Evolutionary conservation across 1,140 invertebrate genomes (phyloP), one percentile per base, ranked within the genome.

Genomic region (Dinothrombium tinctorium): DNA sequence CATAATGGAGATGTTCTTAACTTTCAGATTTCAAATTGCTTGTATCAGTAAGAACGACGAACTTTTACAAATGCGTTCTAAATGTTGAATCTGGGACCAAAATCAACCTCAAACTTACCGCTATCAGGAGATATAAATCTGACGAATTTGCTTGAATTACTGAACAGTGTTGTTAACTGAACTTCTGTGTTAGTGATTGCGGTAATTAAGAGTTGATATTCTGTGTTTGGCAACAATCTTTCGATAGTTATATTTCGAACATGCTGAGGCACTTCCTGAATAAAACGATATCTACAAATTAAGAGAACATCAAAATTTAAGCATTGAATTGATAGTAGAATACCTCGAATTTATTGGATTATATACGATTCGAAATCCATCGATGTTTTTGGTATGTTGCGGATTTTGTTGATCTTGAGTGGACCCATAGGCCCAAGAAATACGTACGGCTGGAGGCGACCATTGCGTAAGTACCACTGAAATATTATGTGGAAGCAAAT

Each of bases 201-300:
- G 17, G 15, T 38, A 15, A 38, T 38, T 11, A 26, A 12, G 9
- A 38, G 17, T 38, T 24, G 22, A 38, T 38, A 38, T 38, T 38
- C 24, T 9, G 37, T 38, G 17, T 38, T 38, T 14, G 37, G 37
- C 24, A 25, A n/a, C 12, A 38, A 26, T 14, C 26, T n/a, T 24
- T 38, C 37, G 17, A 38, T 38, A 24, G 22, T 38, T 23, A 26
- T 21, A 38, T 26, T 25, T 15, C 24, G n/a, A 22, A 38, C 20
- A 21, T 38, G 15, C 8, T 17, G 15, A 38, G 37, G 37, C 24
- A 38, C 37, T 26, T 38, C 37, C 24, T 38, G 37, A 24, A 38
- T 19, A 17, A 19, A 38, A 19, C 37, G 37, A 23, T n/a, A 19
- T 38, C 37, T 38, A 22, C 2, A 33, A 33, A 33, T 9, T 22